A percentile compares a stretch with the other conserved stretches of the same genome.
phyloP scores from a whole-genome alignment of 2,888 invertebrate genomes.

The Scaeva pyrastri region DNA sequence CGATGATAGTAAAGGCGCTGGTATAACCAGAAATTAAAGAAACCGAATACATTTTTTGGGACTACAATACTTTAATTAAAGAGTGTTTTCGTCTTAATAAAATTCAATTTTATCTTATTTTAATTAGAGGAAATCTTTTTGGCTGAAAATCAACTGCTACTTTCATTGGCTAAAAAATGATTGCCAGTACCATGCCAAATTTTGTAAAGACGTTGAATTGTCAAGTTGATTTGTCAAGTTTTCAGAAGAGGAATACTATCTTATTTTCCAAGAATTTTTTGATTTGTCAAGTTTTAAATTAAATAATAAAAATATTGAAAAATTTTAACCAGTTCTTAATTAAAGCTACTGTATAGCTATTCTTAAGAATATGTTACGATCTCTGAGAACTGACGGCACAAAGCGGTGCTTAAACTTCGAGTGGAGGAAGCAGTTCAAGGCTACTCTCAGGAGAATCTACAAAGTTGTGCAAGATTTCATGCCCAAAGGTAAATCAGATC shows the following conservation, averaged over 20 bases:
- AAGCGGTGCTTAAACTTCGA: neutral
- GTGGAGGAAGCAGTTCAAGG: slow-evolving; percentile 10
- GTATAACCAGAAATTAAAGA: no score
- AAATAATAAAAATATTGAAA: slow-evolving; percentile 14
- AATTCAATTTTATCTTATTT: no score
- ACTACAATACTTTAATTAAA: no score
- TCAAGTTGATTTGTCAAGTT: no score
- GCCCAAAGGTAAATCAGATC: neutral
- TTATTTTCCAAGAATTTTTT: neutral
- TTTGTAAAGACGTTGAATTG: no score
- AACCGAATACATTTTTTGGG: no score
- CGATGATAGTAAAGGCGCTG: no score
- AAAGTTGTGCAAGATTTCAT: slow-evolving; percentile 14
- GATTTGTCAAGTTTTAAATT: neutral
- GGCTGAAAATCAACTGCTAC: no score
- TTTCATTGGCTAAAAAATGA: no score
- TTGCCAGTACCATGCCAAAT: no score
- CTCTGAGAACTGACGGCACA: slow-evolving; percentile 4
- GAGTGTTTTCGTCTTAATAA: no score
- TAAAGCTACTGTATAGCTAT: slow-evolving; percentile 18
- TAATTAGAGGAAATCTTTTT: no score
- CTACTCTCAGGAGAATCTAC: slow-evolving; percentile 15
- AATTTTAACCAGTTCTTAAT: neutral
- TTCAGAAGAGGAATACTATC: neutral
- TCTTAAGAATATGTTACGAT: slow-evolving; percentile 10